Base-by-base conservation (phyloP, 2,113 vertebrate species). In the Syngnathus typhle region DNA sequence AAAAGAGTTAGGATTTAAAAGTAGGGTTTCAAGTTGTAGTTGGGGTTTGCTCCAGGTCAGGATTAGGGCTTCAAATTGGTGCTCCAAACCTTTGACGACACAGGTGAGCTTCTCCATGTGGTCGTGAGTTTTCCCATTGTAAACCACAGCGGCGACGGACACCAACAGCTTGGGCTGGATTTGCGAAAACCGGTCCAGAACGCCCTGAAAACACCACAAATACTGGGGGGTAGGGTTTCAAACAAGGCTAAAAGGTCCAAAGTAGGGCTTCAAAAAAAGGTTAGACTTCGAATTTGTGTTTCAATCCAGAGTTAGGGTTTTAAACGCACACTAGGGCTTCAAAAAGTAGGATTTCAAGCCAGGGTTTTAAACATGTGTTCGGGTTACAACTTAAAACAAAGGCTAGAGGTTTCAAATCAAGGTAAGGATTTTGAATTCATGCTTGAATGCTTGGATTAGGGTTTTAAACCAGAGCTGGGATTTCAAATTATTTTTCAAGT, bases 131-230 rank as follows among this genome's bases (percentile, higher is more conserved):
- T 95, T 98, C 78, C 95, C 90, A 1, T 98, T 99, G 87, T 98
- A 99, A 55, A 95, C 73, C 15, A 99, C 96, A 0, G 95, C 95
- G 54, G 96, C 93, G 0, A 99, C 96, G 0, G 97, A 99, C 84
- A 98, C 95, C 79, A 99, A 93, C 41, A 99, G 81, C 71, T 95
- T 98, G 1, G 97, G 96, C 82, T 98, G 96, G 72, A 98, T 96
- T 74, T 99, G 97, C 55, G 97, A 99, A 77, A 98, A 94, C 21
- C 96, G 91, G 85, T 98, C 96, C 69, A 99, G 90, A 0, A 99
- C 97, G 0, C 96, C 97, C 97, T 98, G 74, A 32, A 5, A 64
- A 1, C 27, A 58, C 5, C 15, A 39, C 46, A 54, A 43, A 38
- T 19, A 60, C 27, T 32, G 21, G 60, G 37, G 36, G 18, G 41